Conservation (phyloP, 2,888 invertebrate genomes). For the Sclerodermus sp. region DNA sequence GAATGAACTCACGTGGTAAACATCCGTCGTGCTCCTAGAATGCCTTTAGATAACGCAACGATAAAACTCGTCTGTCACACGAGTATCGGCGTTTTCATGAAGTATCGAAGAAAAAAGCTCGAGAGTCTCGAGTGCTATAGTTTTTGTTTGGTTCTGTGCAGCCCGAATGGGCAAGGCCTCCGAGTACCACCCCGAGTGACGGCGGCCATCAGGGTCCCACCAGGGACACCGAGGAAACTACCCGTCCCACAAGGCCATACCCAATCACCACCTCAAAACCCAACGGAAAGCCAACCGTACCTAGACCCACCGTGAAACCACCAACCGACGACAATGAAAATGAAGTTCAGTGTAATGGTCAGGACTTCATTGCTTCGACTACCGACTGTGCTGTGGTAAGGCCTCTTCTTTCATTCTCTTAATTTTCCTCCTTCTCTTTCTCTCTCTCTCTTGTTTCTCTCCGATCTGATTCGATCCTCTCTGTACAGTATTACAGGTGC, state of each 20-base stretch:
- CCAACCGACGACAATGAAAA: conserved; percentile 55
- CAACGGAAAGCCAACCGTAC: conserved; percentile 13
- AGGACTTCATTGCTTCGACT: conserved; percentile 63
- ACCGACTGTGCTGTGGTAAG: conserved; percentile 63
- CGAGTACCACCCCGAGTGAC: conserved; percentile 64
- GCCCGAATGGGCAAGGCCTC: conserved; percentile 83
- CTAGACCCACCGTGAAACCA: conserved; percentile 13
- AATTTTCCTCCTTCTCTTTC: background rate
- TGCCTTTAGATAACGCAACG: conserved; percentile 51
- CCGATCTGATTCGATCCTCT: conserved; percentile 8
- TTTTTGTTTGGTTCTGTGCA: conserved; percentile 46
- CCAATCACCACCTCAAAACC: conserved; percentile 7
- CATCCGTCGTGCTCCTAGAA: too few species aligned
- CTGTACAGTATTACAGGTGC: conserved; percentile 80
- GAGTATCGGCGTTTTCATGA: background rate
- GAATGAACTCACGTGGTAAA: background rate
- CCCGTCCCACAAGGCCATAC: conserved; percentile 23
- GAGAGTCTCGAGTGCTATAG: too few species aligned
- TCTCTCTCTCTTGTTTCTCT: background rate
- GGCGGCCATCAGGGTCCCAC: too few species aligned
- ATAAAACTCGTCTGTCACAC: background rate
- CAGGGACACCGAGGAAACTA: conserved; percentile 35
- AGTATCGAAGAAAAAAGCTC: background rate
- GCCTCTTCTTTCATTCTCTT: background rate
- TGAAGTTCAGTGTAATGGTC: conserved; percentile 59